A percentile compares a stretch with the other conserved stretches of the same genome.
phyloP scores from a whole-genome alignment of 35 echinoderm and acorn worm species.

The Hemicentrotus pulcherrimus region DNA sequence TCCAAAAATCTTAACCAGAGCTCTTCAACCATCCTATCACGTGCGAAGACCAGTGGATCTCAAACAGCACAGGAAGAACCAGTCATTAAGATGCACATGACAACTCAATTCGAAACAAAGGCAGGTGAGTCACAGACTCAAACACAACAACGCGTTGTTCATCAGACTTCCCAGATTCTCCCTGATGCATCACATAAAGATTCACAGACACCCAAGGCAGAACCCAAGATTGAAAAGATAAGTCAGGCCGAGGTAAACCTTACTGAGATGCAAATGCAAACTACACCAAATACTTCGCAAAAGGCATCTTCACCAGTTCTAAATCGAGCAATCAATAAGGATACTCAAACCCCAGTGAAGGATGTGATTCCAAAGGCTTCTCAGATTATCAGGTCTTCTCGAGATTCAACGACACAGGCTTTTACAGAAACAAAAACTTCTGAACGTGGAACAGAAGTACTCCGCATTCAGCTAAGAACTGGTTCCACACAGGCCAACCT shows the following conservation, averaged over 20 bases:
- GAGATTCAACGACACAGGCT: neutral
- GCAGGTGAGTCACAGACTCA: neutral
- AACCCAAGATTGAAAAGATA: neutral
- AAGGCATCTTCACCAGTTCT: constrained; percentile 25
- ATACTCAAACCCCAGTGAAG: constrained; percentile 19
- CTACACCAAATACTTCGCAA: neutral
- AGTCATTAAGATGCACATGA: neutral
- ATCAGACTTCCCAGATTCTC: neutral
- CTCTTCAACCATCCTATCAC: neutral
- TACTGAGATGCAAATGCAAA: neutral
- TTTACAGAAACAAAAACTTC: neutral
- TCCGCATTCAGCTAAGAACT: neutral
- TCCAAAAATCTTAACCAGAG: neutral
- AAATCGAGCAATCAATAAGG: neutral
- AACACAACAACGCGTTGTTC: neutral
- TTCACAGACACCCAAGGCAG: constrained; percentile 27
- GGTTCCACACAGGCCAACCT: constrained; percentile 4
- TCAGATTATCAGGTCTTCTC: neutral
- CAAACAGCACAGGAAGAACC: constrained; percentile 28
- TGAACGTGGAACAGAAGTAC: neutral
- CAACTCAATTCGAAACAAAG: constrained; percentile 19
- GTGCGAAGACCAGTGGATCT: neutral
- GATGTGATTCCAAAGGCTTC: constrained; percentile 28
- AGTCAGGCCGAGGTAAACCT: neutral
- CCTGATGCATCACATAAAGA: neutral